Conservation (phyloP, 2,888 invertebrate species). For the Microdon myrmicae region DNA sequence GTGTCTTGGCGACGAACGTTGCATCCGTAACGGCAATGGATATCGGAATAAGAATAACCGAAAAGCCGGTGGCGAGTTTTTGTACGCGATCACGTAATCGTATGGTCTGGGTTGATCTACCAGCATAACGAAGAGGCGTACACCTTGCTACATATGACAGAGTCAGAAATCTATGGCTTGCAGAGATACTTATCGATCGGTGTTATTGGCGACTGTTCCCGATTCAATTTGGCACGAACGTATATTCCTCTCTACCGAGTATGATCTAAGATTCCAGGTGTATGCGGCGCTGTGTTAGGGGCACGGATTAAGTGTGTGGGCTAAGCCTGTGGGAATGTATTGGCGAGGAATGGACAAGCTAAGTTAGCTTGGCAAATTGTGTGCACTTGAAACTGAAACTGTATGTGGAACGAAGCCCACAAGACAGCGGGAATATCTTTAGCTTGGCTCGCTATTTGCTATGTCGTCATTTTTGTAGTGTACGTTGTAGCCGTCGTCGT, state of each 20-base stretch:
- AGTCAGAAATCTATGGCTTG: conserved; percentile 34
- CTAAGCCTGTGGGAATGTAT: conserved; percentile 42
- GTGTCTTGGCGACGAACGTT: conserved; percentile 13
- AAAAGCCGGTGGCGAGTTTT: conserved; percentile 45
- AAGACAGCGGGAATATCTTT: no score
- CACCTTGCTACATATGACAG: conserved; percentile 34
- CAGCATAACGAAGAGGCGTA: conserved; percentile 23
- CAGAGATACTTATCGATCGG: conserved; percentile 29
- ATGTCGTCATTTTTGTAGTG: no score
- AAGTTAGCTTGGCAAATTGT: no score
- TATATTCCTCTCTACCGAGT: not conserved
- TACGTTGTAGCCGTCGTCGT: conserved; percentile 8
- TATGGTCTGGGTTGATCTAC: conserved; percentile 18
- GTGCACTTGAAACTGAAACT: no score
- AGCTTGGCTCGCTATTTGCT: no score
- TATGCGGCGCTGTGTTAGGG: conserved; percentile 29
- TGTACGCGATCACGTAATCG: conserved; percentile 41
- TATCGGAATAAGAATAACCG: conserved; percentile 4
- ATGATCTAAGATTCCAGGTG: conserved; percentile 6
- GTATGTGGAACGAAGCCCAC: no score
- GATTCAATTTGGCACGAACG: not conserved
- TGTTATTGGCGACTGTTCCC: conserved; percentile 1
- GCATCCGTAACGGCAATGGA: conserved; percentile 21
- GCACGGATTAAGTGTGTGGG: conserved; percentile 27
- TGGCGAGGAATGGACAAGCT: conserved; percentile 33